Evolutionary conservation across 2,888 invertebrate genomes (phyloP), one percentile per base, ranked within the genome.

Genomic region (Erpobdella octoculata): DNA sequence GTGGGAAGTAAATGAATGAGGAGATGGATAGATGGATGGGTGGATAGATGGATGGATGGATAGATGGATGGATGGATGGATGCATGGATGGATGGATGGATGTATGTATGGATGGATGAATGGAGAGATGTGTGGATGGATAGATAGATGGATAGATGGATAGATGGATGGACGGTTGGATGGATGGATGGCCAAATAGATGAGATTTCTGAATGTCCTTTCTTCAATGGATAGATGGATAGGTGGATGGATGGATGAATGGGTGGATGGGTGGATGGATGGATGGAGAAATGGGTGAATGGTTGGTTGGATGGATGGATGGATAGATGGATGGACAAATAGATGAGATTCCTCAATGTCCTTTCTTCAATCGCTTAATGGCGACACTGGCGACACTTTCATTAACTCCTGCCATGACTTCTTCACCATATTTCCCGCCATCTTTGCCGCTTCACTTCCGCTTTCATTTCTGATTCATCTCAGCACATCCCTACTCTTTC

Each of bases 391-490:
- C 53, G 21, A 53, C 28, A 53, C 53, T 28, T 53, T 53, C 53
- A 53, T 53, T 53, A 53, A 53, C 53, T 53, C 28, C 53, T 53
- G 53, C 53, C 53, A 53, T 28, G 5, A n/a, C 18, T 21, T 53
- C 53, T 21, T 8, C 53, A 28, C 53, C 53, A 53, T 53, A 53
- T 53, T 53, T 53, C 28, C 53, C 53, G 53, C 53, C 53, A 53
- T 53, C 53, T 53, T 53, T 53, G 53, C 53, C 53, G 53, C 53
- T 53, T 53, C 53, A 28, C 53, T 53, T 53, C 53, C 21, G 28
- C 9, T 53, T 53, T 28, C n/a, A 53, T 53, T 53, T 53, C 53
- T 28, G 53, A 6, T 53, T 53, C 53, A 28, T 53, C 53, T 53
- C 28, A 28, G 53, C n/a, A n/a, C n/a, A n/a, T n/a, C n/a, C n/a